These are phyloP conservation scores for Branchinecta sandiegonensis DNA, from an alignment of 2,888 invertebrate species.

Conservation along the genomic window DNA sequence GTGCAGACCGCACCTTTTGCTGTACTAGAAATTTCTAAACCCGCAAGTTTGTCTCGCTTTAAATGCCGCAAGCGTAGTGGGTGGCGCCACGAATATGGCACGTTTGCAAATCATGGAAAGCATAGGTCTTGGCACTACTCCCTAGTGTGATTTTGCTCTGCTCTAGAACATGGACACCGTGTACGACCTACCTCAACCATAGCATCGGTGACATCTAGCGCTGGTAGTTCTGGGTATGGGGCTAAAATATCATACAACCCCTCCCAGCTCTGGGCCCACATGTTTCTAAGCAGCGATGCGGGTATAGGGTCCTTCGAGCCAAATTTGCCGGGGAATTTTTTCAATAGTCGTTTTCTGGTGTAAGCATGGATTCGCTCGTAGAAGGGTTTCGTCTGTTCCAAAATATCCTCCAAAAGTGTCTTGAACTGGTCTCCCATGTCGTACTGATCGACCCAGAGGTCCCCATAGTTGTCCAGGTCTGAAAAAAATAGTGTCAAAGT, in stretches of 20 bases:
- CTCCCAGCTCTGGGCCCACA: conserved; percentile 71
- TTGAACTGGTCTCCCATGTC: conserved; percentile 51
- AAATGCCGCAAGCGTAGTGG: too few species aligned
- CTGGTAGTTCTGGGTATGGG: conserved; percentile 51
- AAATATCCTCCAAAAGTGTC: conserved; percentile 49
- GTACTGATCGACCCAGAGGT: conserved; percentile 54
- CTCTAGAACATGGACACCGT: conserved; percentile 37
- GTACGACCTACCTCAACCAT: conserved; percentile 40
- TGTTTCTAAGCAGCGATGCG: conserved; percentile 62
- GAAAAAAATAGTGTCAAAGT: conserved; percentile 21
- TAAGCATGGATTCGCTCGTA: conserved; percentile 23
- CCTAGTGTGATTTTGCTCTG: too few species aligned
- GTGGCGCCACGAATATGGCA: too few species aligned
- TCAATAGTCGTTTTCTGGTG: conserved; percentile 26
- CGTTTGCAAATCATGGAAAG: too few species aligned
- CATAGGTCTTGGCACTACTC: too few species aligned
- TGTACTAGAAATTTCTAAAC: too few species aligned
- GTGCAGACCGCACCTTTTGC: too few species aligned
- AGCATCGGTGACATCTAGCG: conserved; percentile 53
- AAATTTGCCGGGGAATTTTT: conserved; percentile 52
- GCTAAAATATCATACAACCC: conserved; percentile 50
- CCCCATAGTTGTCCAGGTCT: conserved; percentile 54
- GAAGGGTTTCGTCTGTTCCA: conserved; percentile 44
- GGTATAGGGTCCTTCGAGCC: conserved; percentile 55
- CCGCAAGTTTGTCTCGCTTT: too few species aligned